phyloP scores from a whole-genome alignment of 1,140 invertebrate genomes.

The Lysiphlebus fabarum region DNA sequence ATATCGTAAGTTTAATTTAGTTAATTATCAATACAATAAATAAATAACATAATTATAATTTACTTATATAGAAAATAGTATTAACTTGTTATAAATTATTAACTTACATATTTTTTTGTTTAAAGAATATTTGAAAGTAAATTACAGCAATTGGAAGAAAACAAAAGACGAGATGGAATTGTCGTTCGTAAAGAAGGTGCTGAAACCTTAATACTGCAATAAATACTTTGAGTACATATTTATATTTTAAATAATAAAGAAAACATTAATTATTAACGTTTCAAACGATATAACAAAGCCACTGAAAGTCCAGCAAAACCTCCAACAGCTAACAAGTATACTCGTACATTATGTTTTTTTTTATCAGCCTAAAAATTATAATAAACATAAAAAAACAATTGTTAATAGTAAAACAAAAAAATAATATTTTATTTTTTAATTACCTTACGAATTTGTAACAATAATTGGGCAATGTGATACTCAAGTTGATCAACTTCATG shows the following conservation, averaged over 20 bases:
- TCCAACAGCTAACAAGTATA: slow-evolving; percentile 17
- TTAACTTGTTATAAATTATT: slow-evolving; percentile 9
- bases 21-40: no score
- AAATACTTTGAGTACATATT: slow-evolving; percentile 14
- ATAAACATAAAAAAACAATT: no score
- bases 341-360: slow-evolving; percentile 2
- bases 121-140: slow-evolving; percentile 53
- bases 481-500: slow-evolving; percentile 26
- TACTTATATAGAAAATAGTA: slow-evolving; percentile 12
- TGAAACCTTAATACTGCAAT: slow-evolving; percentile 55
- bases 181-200: slow-evolving; percentile 50
- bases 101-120: slow-evolving; percentile 17
- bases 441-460: not conserved
- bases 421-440: not conserved
- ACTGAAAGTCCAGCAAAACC: slow-evolving; percentile 27
- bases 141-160: slow-evolving; percentile 47
- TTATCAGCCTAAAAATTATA: slow-evolving; percentile 14
- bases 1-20: slow-evolving; percentile 45
- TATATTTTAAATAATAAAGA: slow-evolving; percentile 3
- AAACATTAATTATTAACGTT: not conserved
- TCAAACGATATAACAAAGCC: slow-evolving; percentile 19
- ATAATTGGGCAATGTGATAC: not conserved
- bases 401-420: not conserved
- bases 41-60: slow-evolving; percentile 11
- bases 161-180: slow-evolving; percentile 46